phyloP scores from a whole-genome alignment of 1,140 invertebrate species.

The Lamellibrachia luymesi region DNA sequence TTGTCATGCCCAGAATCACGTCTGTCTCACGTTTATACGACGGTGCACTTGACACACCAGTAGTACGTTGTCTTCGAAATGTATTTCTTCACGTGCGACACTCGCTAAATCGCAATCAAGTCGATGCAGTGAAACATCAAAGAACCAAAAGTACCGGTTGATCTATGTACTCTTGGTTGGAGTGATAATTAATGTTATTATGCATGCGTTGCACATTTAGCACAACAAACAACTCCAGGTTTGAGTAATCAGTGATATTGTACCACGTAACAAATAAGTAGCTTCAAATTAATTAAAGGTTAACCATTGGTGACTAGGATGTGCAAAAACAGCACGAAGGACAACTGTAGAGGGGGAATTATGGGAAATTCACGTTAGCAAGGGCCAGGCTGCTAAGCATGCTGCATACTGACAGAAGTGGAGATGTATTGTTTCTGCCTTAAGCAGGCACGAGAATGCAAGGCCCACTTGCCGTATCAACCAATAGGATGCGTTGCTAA shows the following conservation, averaged over 20 bases:
- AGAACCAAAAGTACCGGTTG: neutral
- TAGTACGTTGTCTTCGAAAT: neutral
- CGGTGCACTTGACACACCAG: neutral
- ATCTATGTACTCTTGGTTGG: neutral
- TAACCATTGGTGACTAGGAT: too few relatives aligned
- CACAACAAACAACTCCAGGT: neutral
- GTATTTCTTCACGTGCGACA: neutral
- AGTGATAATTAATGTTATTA: neutral
- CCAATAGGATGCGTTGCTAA: too few relatives aligned
- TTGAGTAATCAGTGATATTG: neutral
- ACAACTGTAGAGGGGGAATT: too few relatives aligned
- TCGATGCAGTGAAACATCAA: neutral
- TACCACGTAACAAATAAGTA: neutral
- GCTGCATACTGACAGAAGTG: too few relatives aligned
- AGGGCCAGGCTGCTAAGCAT: too few relatives aligned
- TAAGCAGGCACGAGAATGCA: too few relatives aligned
- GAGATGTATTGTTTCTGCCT: too few relatives aligned
- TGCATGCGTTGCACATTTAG: neutral
- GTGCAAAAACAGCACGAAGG: too few relatives aligned
- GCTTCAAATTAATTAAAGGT: too few relatives aligned
- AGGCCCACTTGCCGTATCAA: too few relatives aligned
- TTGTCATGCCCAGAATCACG: neutral
- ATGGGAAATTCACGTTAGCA: too few relatives aligned
- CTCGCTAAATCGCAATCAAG: neutral
- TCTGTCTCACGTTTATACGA: neutral